phyloP scores from a whole-genome alignment of 2,113 vertebrate species.

The Paratilapia polleni region DNA sequence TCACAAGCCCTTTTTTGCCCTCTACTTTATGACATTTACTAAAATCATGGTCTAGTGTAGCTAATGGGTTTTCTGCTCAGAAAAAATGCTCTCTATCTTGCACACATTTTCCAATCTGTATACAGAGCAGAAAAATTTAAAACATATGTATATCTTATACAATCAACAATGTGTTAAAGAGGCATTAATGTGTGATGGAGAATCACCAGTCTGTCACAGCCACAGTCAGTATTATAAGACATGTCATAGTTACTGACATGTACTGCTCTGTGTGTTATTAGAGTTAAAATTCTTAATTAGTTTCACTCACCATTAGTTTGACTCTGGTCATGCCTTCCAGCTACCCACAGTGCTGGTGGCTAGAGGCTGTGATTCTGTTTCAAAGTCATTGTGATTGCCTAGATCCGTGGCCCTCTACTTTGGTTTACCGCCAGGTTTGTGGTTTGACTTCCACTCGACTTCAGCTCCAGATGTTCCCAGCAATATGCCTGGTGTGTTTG shows the following conservation, averaged over 20 bases:
- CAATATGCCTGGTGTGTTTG: conserved; percentile 39
- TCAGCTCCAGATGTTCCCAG: conserved; percentile 79
- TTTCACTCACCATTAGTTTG: conserved; percentile 51
- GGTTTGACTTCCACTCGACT: conserved; percentile 75
- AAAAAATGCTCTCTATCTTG: neutral
- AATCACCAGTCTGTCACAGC: neutral
- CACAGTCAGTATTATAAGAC: neutral
- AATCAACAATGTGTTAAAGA: neutral
- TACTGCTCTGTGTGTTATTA: neutral
- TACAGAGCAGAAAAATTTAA: neutral
- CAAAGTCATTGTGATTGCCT: conserved; percentile 71
- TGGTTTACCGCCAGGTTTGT: conserved; percentile 59
- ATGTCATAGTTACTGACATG: neutral
- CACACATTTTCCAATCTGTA: neutral
- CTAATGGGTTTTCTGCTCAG: conserved; percentile 15
- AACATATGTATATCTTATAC: neutral
- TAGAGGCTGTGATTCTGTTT: conserved; percentile 46
- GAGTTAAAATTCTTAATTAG: conserved; percentile 11
- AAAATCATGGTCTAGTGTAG: neutral
- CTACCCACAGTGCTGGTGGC: conserved; percentile 32
- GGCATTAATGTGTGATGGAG: neutral
- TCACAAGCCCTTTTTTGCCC: conserved; percentile 10
- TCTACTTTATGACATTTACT: conserved; percentile 44
- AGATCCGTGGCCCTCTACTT: conserved; percentile 64
- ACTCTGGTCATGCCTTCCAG: conserved; percentile 45